Percentiles rank a stretch among this genome's conserved stretches.
These are phyloP conservation scores for Grus americana DNA, from an alignment of 2,113 vertebrate species.

Conservation along the genomic window DNA sequence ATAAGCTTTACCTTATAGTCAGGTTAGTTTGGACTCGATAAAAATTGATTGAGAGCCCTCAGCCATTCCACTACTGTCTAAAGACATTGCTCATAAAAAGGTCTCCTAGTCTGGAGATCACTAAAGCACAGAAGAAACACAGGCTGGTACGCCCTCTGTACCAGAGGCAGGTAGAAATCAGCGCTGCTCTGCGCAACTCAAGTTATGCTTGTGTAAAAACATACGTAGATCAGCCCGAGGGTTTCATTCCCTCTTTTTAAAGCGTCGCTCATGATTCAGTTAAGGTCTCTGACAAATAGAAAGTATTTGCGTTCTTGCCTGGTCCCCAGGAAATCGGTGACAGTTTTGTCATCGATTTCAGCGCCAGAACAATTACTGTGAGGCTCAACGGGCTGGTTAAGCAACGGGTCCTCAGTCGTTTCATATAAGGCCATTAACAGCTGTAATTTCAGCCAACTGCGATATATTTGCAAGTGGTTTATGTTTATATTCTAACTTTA, in stretches of 20 bases:
- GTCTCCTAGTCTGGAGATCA: neutral
- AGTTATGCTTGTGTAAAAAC: neutral
- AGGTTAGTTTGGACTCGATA: neutral
- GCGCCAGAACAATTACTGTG: neutral
- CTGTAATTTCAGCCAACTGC: neutral
- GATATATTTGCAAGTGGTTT: neutral
- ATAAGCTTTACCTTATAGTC: neutral
- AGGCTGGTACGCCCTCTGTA: neutral
- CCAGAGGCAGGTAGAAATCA: neutral
- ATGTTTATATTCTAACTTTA: neutral
- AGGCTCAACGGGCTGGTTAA: neutral
- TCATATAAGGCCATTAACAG: neutral
- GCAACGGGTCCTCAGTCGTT: neutral
- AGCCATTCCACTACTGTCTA: neutral
- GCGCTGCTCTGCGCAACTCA: neutral
- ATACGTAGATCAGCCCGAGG: neutral
- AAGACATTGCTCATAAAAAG: neutral
- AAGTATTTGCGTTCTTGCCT: neutral
- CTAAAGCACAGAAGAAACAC: neutral
- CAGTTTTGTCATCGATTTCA: neutral
- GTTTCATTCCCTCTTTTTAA: neutral
- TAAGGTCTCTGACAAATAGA: neutral
- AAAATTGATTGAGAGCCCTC: neutral
- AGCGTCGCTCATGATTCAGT: neutral
- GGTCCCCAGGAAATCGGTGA: neutral